These are phyloP conservation scores for Zelostemma sp. DNA, from an alignment of 1,140 invertebrate genomes.

Conservation along the genomic window DNA sequence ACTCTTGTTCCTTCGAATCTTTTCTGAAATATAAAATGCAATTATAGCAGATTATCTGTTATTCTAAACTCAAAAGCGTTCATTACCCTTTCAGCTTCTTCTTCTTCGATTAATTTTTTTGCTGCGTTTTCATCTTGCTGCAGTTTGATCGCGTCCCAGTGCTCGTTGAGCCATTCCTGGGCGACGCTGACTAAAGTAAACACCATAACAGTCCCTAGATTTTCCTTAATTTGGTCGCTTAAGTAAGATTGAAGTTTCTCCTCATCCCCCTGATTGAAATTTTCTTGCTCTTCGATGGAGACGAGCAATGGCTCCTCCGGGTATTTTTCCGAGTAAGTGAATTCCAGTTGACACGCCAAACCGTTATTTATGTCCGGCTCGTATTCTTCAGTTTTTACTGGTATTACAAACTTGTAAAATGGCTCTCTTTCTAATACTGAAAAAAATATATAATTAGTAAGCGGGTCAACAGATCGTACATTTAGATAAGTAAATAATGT, in stretches of 20 bases:
- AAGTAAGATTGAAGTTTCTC: constrained; percentile 79
- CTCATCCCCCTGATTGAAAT: constrained; percentile 82
- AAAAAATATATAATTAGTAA: constrained; percentile 50
- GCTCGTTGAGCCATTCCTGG: constrained; percentile 91
- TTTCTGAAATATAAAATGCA: constrained; percentile 76
- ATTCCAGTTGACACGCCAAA: constrained; percentile 79
- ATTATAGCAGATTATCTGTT: not conserved
- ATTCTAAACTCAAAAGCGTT: constrained; percentile 1
- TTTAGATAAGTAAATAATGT: not conserved
- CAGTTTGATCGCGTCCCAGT: constrained; percentile 83
- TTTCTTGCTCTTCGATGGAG: constrained; percentile 83
- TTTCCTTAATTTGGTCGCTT: constrained; percentile 83
- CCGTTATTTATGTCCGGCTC: constrained; percentile 76
- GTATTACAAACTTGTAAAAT: constrained; percentile 80
- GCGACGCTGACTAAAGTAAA: constrained; percentile 94
- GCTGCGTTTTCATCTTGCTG: constrained; percentile 79
- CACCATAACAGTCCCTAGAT: constrained; percentile 97
- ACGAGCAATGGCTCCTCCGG: constrained; percentile 88
- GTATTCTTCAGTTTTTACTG: constrained; percentile 83
- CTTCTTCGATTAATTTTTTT: constrained; percentile 79
- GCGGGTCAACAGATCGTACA: not conserved
- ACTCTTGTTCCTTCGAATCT: constrained; percentile 96
- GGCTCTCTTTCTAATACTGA: constrained; percentile 80
- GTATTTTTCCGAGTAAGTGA: constrained; percentile 89
- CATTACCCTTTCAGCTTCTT: constrained; percentile 88